Evolutionary conservation across 2,888 invertebrate species (phyloP), one percentile per base, ranked within the genome.

Genomic region (Lamellibrachia satsuma): DNA sequence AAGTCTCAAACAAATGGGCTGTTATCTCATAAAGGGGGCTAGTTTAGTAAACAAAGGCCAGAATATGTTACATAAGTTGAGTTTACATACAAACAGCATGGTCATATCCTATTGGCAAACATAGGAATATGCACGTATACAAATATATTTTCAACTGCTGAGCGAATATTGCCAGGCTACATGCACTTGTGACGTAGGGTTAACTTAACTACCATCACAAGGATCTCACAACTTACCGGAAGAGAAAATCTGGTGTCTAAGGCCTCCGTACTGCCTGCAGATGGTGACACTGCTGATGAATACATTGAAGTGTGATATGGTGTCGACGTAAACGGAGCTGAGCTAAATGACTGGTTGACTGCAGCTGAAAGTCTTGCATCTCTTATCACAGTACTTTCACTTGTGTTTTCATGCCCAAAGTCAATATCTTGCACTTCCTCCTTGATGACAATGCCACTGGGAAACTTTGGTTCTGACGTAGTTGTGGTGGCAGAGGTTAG

Each of bases 311-410:
- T 6, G 6, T 75, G 75, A 75, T 22, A 75, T 22, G 75, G 75
- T 75, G 75, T 75, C n/a, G 75, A 75, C 22, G 75, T 75, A 75
- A 75, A 75, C 22, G 75, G 75, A 75, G 3, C 75, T 11, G 75
- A 75, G n/a, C 75, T 75, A 75, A 75, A 75, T 15, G 75, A 75
- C 75, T 75, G 75, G 75, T 75, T 75, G 75, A 75, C 75, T 75
- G 75, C 75, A 6, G 75, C 75, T 6, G 75, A 75, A 75, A 75
- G 75, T 22, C 75, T 75, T 6, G 75, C 75, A 22, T 75, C 75
- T 75, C 75, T 75, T 75, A 75, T 75, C 22, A 75, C 75, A 75
- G 75, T 75, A 22, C 75, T 75, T 15, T 75, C 75, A 22, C n/a
- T 75, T 75, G 75, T 75, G 75, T 75, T 75, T 11, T 75, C 75